A percentile compares a stretch with the other conserved stretches of the same genome.
phyloP scores from a whole-genome alignment of 2,113 vertebrate genomes.

The Pseudorectes ferrugineus region DNA sequence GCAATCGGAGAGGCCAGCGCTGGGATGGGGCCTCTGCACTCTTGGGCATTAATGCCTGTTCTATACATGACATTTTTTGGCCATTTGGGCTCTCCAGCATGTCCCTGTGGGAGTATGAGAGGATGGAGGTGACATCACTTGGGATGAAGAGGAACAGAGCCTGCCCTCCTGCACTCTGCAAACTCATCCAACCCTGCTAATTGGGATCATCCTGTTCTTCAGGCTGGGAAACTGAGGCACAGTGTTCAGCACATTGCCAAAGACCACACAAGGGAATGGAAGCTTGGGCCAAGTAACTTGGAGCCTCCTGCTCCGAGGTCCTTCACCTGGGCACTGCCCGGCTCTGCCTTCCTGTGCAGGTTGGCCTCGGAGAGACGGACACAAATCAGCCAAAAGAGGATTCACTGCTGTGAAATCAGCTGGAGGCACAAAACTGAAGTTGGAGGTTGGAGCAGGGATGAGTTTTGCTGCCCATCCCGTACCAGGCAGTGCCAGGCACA shows the following conservation, averaged over 20 bases:
- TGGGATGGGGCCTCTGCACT: neutral
- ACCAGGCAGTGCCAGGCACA: accelerated
- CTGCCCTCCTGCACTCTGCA: neutral
- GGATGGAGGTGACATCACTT: neutral
- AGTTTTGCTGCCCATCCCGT: neutral
- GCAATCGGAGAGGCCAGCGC: neutral
- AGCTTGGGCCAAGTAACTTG: neutral
- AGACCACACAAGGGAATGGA: accelerated
- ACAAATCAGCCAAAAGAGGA: neutral
- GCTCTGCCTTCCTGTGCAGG: neutral
- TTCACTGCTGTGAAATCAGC: accelerated
- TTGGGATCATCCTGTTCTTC: neutral
- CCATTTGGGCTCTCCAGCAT: neutral
- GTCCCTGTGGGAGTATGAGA: neutral
- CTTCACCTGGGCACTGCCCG: neutral
- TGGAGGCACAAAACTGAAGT: neutral
- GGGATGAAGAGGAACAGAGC: neutral
- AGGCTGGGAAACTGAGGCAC: neutral
- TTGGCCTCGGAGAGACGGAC: accelerated
- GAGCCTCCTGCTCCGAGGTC: neutral
- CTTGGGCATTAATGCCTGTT: neutral
- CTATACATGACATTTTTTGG: neutral
- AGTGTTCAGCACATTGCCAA: neutral
- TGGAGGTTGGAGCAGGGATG: neutral
- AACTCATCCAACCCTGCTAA: neutral